These are phyloP conservation scores for Nibea albiflora DNA, from an alignment of 2,113 vertebrate genomes.

Conservation along the genomic window DNA sequence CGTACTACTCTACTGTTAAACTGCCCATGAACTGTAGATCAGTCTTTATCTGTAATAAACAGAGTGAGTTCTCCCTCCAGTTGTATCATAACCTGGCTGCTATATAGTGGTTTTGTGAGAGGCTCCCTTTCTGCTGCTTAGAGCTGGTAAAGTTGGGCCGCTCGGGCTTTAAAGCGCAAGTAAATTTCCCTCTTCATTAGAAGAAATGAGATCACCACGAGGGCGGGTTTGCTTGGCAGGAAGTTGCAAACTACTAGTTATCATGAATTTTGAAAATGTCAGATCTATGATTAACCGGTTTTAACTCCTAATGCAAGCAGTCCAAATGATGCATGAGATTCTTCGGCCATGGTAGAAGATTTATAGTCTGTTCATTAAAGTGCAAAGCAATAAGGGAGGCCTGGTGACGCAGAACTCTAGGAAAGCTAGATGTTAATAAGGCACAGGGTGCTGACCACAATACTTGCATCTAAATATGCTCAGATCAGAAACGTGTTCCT, in stretches of 20 bases:
- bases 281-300: neutral
- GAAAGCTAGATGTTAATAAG: neutral
- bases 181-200: neutral
- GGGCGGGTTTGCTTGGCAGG: neutral
- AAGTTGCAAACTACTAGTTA: neutral
- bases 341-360: neutral
- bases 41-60: neutral
- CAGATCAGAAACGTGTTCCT: neutral
- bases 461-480: constrained; percentile 1
- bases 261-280: neutral
- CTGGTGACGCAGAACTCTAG: neutral
- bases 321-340: neutral
- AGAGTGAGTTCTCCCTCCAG: neutral
- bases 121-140: neutral
- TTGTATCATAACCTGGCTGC: no score
- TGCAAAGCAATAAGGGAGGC: neutral
- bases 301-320: neutral
- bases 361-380: neutral
- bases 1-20: neutral
- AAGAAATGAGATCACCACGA: neutral
- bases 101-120: neutral
- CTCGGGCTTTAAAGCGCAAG: neutral
- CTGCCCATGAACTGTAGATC: constrained; percentile 29
- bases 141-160: neutral
- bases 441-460: neutral